Evolutionary conservation across 1,140 invertebrate genomes (phyloP).

Genomic region (Heliconius congener): DNA sequence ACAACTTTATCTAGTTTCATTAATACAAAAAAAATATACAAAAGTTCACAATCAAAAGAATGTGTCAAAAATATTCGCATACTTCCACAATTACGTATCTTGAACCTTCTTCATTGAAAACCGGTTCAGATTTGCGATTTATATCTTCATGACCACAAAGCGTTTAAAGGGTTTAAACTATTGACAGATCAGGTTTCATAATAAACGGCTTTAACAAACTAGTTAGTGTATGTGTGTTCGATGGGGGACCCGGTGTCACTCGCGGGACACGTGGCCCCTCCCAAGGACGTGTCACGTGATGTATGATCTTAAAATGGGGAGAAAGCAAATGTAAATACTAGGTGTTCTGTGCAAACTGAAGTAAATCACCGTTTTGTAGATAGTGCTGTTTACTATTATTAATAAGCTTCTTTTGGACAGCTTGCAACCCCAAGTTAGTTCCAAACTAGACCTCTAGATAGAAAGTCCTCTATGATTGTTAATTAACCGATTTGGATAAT

Average conservation of each 20-base stretch:
- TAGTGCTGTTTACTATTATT: neutral
- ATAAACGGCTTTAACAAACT: constrained; percentile 30
- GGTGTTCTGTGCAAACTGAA: neutral
- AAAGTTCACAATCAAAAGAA: neutral
- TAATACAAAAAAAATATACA: neutral
- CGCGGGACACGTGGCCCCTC: constrained; percentile 31
- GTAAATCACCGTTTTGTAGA: constrained; percentile 3
- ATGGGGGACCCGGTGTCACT: constrained; percentile 25
- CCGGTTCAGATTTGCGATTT: constrained; percentile 39
- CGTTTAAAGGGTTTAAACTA: constrained; percentile 34
- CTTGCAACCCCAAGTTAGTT: neutral
- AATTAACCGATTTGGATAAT: too few species aligned
- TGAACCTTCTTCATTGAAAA: constrained; percentile 30
- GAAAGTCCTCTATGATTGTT: too few species aligned
- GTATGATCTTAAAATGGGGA: constrained; percentile 18
- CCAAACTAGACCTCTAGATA: too few species aligned
- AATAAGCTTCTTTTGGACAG: neutral
- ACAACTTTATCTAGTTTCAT: constrained; percentile 12
- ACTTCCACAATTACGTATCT: constrained; percentile 23
- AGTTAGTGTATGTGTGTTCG: constrained; percentile 25
- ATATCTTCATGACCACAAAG: constrained; percentile 47
- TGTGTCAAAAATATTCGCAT: constrained; percentile 17
- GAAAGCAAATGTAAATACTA: constrained; percentile 10
- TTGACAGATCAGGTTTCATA: constrained; percentile 35
- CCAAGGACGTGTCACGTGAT: constrained; percentile 30